phyloP scores from a whole-genome alignment of 23 tunicate species.

The Halocynthia aurantium region DNA sequence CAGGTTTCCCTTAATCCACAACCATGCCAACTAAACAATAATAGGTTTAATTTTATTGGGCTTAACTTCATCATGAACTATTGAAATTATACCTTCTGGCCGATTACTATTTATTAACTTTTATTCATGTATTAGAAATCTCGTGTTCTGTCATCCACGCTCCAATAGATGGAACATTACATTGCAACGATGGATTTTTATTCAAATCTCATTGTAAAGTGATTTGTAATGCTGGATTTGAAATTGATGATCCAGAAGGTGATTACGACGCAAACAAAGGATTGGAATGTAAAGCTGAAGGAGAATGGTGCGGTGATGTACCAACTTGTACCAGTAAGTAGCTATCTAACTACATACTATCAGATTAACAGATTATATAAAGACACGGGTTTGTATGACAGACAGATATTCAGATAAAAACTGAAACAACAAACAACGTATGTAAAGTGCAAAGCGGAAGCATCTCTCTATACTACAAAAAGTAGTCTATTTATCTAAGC shows the following conservation, averaged over 20 bases:
- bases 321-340: slow-evolving; percentile 68
- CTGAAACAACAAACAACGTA: no score
- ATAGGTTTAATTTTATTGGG: no score
- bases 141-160: slow-evolving; percentile 23
- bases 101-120: no score
- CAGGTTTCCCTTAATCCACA: no score
- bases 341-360: no score
- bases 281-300: slow-evolving; percentile 57
- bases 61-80: no score
- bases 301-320: slow-evolving; percentile 78
- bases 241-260: slow-evolving; percentile 54
- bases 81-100: no score
- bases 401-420: no score
- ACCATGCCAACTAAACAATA: no score
- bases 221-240: slow-evolving; percentile 46
- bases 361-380: no score
- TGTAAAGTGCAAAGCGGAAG: background rate
- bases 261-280: slow-evolving; percentile 54
- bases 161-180: slow-evolving; percentile 36
- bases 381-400: no score
- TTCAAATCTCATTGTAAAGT: slow-evolving; percentile 64
- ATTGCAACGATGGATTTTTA: slow-evolving; percentile 36
- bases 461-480: background rate
- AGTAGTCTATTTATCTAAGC: no score
- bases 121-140: slow-evolving; percentile 29